Evolutionary conservation across 2,113 vertebrate genomes (phyloP).

Genomic region (Cranoglanis bouderius): DNA sequence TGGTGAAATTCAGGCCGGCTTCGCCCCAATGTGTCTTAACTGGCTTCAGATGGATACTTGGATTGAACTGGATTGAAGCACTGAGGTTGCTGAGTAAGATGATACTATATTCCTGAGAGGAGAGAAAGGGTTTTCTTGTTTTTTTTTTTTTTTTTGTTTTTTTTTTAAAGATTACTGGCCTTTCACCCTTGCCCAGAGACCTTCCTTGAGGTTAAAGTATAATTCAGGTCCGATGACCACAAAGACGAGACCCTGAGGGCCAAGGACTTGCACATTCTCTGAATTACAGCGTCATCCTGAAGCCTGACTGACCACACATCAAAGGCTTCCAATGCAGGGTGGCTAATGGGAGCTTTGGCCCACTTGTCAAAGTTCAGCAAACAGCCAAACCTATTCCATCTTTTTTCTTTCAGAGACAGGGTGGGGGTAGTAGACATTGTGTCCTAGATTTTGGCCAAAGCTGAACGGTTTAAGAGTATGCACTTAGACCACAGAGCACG

Average conservation of each 20-base stretch:
- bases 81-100: conserved; percentile 33
- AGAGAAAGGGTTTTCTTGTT: conserved; percentile 56
- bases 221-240: conserved; percentile 79
- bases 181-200: conserved; percentile 75
- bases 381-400: conserved; percentile 41
- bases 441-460: conserved; percentile 36
- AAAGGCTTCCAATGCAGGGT: conserved; percentile 60
- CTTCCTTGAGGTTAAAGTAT: conserved; percentile 75
- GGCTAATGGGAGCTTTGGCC: conserved; percentile 46
- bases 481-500: neutral
- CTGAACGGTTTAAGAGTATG: conserved; percentile 23
- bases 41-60: conserved; percentile 45
- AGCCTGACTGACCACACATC: conserved; percentile 61
- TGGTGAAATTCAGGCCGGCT: conserved; percentile 17
- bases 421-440: conserved; percentile 28
- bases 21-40: conserved; percentile 11
- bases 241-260: conserved; percentile 73
- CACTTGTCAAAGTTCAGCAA: conserved; percentile 49
- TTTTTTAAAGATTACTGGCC: conserved; percentile 69
- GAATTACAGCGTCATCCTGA: conserved; percentile 72
- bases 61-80: neutral
- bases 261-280: conserved; percentile 73
- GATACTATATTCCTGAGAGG: conserved; percentile 51
- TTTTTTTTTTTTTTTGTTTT: conserved; percentile 52
- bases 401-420: conserved; percentile 21